Conservation (phyloP, 2,797 vertebrate species). For the Esox lucius region DNA sequence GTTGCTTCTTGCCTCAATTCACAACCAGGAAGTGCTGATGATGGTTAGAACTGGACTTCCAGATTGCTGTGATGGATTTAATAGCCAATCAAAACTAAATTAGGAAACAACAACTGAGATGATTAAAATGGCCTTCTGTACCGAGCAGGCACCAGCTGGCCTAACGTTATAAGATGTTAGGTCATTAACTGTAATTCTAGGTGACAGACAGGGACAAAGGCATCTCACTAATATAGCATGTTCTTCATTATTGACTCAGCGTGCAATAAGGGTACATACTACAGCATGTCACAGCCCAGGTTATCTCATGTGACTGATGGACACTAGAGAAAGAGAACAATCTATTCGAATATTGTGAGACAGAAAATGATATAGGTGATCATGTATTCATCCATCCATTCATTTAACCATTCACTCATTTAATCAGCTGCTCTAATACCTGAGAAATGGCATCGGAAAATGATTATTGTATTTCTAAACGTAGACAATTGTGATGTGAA, state of each 20-base stretch:
- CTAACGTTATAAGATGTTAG: conserved; percentile 65
- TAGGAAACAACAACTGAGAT: conserved; percentile 76
- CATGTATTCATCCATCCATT: neutral
- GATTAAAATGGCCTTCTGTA: conserved; percentile 78
- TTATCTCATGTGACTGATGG: conserved; percentile 13
- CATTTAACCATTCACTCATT: neutral
- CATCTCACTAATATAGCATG: conserved; percentile 63
- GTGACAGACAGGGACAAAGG: conserved; percentile 41
- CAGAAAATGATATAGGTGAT: neutral
- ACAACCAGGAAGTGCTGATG: conserved; percentile 79
- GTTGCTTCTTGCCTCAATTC: conserved; percentile 57
- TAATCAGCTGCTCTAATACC: neutral
- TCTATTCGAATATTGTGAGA: neutral
- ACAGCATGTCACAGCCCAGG: neutral
- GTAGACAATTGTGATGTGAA: conserved; percentile 1
- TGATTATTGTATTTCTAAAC: neutral
- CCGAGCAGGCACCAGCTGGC: conserved; percentile 56
- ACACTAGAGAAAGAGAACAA: neutral
- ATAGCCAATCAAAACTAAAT: conserved; percentile 84
- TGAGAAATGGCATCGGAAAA: neutral
- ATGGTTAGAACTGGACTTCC: conserved; percentile 75
- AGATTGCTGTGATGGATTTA: conserved; percentile 75
- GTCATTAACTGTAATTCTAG: conserved; percentile 67
- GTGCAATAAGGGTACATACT: conserved; percentile 46
- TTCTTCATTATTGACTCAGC: conserved; percentile 72